These are phyloP conservation scores for Elegia similella DNA, from an alignment of 2,888 invertebrate genomes.

Conservation along the genomic window DNA sequence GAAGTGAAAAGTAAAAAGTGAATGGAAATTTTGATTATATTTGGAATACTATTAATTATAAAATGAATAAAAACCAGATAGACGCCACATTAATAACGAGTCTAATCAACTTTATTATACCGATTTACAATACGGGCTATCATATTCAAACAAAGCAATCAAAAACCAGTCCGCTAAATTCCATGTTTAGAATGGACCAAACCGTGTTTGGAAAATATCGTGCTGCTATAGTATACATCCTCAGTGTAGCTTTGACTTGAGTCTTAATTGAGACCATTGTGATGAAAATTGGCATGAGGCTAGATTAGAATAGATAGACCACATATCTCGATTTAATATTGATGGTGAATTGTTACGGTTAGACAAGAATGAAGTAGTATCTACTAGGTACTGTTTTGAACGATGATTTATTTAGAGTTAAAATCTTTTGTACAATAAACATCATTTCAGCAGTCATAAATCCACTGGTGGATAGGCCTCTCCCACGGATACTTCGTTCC, in stretches of 20 bases:
- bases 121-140: neutral
- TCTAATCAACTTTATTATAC: neutral
- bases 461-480: too few species aligned
- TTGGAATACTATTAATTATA: neutral
- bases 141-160: constrained; percentile 6
- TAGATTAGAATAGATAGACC: too few species aligned
- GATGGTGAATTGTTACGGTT: too few species aligned
- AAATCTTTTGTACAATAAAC: too few species aligned
- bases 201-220: constrained; percentile 8
- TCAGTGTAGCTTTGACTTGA: neutral
- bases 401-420: too few species aligned
- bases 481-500: too few species aligned
- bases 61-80: neutral
- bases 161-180: neutral
- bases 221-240: constrained; percentile 1
- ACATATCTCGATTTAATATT: too few species aligned
- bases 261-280: neutral
- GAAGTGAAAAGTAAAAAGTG: neutral
- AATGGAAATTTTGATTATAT: neutral
- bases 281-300: too few species aligned
- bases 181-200: neutral
- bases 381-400: too few species aligned
- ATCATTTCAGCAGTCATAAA: too few species aligned
- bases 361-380: too few species aligned
- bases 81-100: neutral